Percentiles rank a stretch among this genome's conserved stretches.
phyloP scores from a whole-genome alignment of 2,113 vertebrate species.

The Rafetus swinhoei region DNA sequence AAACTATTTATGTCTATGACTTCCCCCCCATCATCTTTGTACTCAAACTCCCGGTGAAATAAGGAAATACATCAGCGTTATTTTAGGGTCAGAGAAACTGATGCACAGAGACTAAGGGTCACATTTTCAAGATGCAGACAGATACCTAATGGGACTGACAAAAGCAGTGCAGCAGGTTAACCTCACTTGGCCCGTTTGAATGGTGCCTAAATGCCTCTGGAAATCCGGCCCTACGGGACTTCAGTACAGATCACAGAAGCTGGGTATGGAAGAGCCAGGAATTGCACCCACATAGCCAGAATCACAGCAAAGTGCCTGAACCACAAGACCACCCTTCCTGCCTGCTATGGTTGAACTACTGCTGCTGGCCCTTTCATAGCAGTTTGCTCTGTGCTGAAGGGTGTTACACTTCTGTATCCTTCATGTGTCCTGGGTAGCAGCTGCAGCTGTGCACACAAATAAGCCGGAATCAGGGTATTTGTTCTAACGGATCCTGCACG shows the following conservation, averaged over 20 bases:
- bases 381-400: background rate
- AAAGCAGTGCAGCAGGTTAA: slow-evolving; percentile 53
- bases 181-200: slow-evolving; percentile 42
- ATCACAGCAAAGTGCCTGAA: background rate
- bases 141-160: slow-evolving; percentile 31
- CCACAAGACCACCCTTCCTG: background rate
- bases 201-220: background rate
- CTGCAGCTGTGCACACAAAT: background rate
- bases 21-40: background rate
- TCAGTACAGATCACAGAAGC: background rate
- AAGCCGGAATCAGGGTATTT: background rate
- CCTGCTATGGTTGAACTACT: background rate
- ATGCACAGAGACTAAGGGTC: background rate
- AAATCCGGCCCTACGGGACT: background rate
- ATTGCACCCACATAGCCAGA: background rate
- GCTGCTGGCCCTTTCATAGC: background rate
- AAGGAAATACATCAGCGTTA: background rate
- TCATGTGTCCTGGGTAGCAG: background rate
- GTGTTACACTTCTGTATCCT: background rate
- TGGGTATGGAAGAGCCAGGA: background rate
- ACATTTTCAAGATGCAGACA: slow-evolving; percentile 24
- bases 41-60: background rate
- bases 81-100: background rate
- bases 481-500: background rate
- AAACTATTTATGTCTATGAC: background rate